Conservation (phyloP, 2,113 vertebrate species). For the Cariama cristata region DNA sequence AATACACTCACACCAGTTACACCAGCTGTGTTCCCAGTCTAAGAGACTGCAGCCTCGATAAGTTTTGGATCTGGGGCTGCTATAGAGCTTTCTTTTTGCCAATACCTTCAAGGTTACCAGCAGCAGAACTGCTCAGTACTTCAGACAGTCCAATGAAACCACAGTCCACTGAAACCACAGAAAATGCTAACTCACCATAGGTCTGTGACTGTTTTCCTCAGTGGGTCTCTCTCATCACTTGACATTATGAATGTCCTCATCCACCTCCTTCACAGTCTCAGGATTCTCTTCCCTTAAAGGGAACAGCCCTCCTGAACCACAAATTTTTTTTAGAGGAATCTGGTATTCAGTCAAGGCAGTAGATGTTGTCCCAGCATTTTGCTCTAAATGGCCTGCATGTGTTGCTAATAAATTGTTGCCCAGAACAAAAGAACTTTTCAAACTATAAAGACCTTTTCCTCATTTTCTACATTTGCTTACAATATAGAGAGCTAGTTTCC, state of each 20-base stretch:
- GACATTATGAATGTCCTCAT: not conserved
- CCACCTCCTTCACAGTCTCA: not conserved
- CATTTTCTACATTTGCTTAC: not conserved
- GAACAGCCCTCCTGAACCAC: not conserved
- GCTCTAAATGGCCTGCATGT: not conserved
- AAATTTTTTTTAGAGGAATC: not conserved
- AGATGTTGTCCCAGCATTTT: not conserved
- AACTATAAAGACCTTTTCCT: not conserved
- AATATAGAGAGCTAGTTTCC: not conserved
- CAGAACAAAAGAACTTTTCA: not conserved
- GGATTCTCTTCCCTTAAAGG: not conserved
- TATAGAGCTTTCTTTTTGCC: not conserved
- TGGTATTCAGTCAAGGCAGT: not conserved
- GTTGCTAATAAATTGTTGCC: not conserved
- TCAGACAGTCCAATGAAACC: not conserved
- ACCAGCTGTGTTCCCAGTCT: not conserved
- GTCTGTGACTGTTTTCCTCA: not conserved
- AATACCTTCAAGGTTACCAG: not conserved
- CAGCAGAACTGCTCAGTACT: not conserved
- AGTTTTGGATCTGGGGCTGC: not conserved
- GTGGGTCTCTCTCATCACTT: not conserved
- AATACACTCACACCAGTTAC: not conserved
- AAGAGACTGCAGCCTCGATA: not conserved
- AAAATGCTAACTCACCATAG: not conserved
- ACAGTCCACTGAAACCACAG: not conserved